A percentile compares a stretch with the other conserved stretches of the same genome.
Conservation (phyloP, 1,140 invertebrate species). For the Babylonia areolata region DNA sequence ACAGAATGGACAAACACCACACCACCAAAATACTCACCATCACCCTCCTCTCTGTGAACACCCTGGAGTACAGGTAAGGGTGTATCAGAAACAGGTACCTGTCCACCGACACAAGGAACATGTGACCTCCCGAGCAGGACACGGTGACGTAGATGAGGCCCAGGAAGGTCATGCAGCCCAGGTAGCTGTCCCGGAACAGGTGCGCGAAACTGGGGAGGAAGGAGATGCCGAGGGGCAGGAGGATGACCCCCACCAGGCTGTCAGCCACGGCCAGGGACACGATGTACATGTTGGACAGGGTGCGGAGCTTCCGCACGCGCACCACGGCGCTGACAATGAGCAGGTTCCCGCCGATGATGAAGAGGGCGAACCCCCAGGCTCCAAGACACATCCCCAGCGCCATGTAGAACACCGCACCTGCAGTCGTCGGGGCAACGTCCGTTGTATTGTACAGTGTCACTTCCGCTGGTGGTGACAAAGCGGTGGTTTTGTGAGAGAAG, state of each 20-base stretch:
- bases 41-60: background rate
- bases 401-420: background rate
- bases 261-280: constrained; percentile 94
- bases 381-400: background rate
- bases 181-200: background rate
- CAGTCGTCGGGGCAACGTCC: background rate
- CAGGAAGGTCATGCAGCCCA: background rate
- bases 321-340: constrained; percentile 89
- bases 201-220: background rate
- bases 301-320: constrained; percentile 87
- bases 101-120: background rate
- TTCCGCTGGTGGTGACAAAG: background rate
- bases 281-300: constrained; percentile 95
- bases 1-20: background rate
- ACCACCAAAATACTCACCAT: background rate
- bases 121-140: background rate
- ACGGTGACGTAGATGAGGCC: background rate
- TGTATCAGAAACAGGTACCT: background rate
- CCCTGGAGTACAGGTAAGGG: background rate
- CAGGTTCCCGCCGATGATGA: constrained; percentile 83
- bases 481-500: background rate
- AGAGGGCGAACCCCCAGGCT: background rate
- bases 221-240: background rate
- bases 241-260: constrained; percentile 80
- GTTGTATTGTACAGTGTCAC: background rate